phyloP scores from a whole-genome alignment of 1,140 invertebrate species.

The Papilio xuthus region DNA sequence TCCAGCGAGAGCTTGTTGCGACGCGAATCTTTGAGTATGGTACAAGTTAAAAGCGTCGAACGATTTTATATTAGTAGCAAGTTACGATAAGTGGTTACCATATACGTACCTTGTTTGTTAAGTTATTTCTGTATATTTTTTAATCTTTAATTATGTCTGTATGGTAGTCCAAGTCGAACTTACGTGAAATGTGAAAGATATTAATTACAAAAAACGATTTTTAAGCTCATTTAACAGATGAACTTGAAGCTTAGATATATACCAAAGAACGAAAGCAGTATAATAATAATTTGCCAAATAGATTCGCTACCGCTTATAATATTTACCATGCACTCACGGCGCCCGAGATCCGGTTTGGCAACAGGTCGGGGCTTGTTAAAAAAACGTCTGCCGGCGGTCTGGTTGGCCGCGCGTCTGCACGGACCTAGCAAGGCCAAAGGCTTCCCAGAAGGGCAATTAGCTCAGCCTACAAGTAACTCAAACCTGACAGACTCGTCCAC shows the following conservation, averaged over 20 bases:
- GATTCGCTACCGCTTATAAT: background rate
- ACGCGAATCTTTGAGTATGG: background rate
- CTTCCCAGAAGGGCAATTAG: slow-evolving; percentile 2
- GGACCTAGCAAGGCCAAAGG: slow-evolving; percentile 3
- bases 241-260: too few relatives aligned
- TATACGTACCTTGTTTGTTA: too few relatives aligned
- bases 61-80: background rate
- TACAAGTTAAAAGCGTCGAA: background rate
- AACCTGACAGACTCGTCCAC: background rate
- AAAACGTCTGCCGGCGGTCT: slow-evolving; percentile 6
- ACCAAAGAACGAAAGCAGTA: too few relatives aligned
- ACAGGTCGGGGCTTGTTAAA: slow-evolving; percentile 3
- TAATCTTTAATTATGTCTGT: too few relatives aligned
- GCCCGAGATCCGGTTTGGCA: slow-evolving; percentile 9
- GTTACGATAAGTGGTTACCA: too few relatives aligned
- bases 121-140: too few relatives aligned
- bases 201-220: too few relatives aligned
- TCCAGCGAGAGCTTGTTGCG: background rate
- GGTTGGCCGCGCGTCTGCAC: background rate
- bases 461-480: background rate
- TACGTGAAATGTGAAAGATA: too few relatives aligned
- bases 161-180: too few relatives aligned
- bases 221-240: too few relatives aligned
- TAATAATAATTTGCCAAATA: too few relatives aligned
- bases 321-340: background rate